These are phyloP conservation scores for Capromys pilorides DNA, from an alignment of 2,797 vertebrate species.

Conservation along the genomic window DNA sequence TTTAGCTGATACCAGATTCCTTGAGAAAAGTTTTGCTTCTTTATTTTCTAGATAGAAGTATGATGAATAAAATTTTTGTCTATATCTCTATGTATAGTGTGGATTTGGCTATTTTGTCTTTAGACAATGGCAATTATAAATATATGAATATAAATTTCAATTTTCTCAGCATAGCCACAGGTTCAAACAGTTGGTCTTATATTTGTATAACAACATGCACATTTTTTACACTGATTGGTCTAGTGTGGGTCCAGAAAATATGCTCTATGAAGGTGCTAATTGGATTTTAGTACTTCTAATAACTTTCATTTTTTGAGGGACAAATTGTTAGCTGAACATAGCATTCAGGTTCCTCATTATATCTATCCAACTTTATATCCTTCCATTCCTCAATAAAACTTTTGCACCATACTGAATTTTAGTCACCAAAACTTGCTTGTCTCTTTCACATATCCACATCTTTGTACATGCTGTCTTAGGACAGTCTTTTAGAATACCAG, in stretches of 20 bases:
- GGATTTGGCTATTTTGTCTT: slow-evolving; percentile 27
- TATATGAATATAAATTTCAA: slow-evolving; percentile 22
- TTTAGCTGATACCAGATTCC: background rate
- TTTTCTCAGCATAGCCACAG: slow-evolving; percentile 10
- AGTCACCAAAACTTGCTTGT: background rate
- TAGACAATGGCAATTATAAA: background rate
- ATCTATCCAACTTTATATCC: slow-evolving; percentile 1
- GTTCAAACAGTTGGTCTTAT: background rate
- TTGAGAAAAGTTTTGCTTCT: slow-evolving; percentile 51
- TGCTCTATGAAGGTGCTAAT: background rate
- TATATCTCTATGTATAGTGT: background rate
- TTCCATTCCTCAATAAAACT: background rate
- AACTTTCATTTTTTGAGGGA: slow-evolving; percentile 27
- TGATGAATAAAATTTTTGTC: slow-evolving; percentile 11
- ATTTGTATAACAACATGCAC: background rate
- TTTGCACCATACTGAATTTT: slow-evolving; percentile 23
- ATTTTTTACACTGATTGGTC: slow-evolving; percentile 54
- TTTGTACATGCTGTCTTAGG: background rate
- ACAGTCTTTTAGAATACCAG: slow-evolving; percentile 1
- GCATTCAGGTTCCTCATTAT: background rate
- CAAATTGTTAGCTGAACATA: background rate
- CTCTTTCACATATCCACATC: background rate
- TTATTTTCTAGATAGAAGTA: slow-evolving; percentile 49
- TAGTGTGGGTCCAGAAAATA: slow-evolving; percentile 13
- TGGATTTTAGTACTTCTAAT: slow-evolving; percentile 16